Base-by-base conservation (phyloP, 1,140 invertebrate species). In the Drosophila rufa region DNA sequence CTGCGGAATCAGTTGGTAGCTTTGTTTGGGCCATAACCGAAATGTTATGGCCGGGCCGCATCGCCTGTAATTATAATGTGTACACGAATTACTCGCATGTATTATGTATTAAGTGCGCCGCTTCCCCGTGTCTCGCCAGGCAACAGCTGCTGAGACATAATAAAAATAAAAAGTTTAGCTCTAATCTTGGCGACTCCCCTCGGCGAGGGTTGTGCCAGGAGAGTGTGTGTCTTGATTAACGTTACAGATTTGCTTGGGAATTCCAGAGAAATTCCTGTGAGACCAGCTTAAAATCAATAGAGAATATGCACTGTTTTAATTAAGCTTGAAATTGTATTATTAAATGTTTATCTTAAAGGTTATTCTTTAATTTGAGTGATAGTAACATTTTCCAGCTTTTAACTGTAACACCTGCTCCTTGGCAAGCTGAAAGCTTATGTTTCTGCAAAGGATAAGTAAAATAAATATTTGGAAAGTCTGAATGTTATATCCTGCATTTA, bases 41-140 rank as follows among this genome's bases (percentile, higher is more conserved):
- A 75, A 81, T 56, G 82, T 80, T 84, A 89, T 84, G 76, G 70
- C 62, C 58, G 71, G 71, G 66, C 69, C 75, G 50, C 74, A 25
- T 61, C 78, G 83, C 66, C 53, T 75, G 77, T 71, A 90, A 84
- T 87, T 87, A 89, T 89, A 87, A 87, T 77, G 70, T 70, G 51
- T 79, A 76, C 78, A 69, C 82, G 62, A 76, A 74, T 83, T 56
- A 56, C 53, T 56, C 36, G 53, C 53, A 56, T 56, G 53, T 56
- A 56, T 56, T 80, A 82, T 73, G 75, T 85, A 86, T 81, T 75
- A 67, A 76, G 71, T 77, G 62, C 69, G 70, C 55, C 75, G 45
- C 46, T 53, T 45, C 55, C 33, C 17, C 30, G 12, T 4, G 57
- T 61, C 65, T 51, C 51, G 64, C 33, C 69, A 36, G 69, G 51